Conservation (phyloP, 2,113 vertebrate species). For the Cisticola juncidis region DNA sequence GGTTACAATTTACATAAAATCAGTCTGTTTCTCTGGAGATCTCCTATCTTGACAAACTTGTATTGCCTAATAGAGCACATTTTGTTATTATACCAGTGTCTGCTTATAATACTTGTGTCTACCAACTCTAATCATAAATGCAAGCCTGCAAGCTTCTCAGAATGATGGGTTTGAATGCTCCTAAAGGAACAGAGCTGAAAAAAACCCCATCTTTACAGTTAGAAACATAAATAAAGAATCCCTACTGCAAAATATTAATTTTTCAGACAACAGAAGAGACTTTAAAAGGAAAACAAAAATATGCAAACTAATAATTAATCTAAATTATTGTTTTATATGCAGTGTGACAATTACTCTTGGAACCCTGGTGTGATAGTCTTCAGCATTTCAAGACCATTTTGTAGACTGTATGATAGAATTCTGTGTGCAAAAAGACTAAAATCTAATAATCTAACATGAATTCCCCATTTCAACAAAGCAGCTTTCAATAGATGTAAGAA, state of each 20-base stretch:
- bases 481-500: not conserved
- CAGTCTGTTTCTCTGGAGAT: not conserved
- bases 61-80: not conserved
- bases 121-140: not conserved
- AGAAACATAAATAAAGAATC: not conserved
- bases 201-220: rapidly evolving
- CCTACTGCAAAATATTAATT: not conserved
- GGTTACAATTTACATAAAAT: not conserved
- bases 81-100: not conserved
- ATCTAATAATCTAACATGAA: not conserved
- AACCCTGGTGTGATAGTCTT: not conserved
- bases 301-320: not conserved
- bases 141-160: not conserved
- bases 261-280: not conserved
- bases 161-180: not conserved
- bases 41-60: not conserved
- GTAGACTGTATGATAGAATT: not conserved
- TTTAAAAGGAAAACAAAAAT: not conserved
- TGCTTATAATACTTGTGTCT: not conserved
- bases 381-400: not conserved
- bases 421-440: not conserved
- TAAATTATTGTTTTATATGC: not conserved
- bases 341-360: not conserved
- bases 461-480: not conserved
- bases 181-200: not conserved